phyloP scores from a whole-genome alignment of 2,113 vertebrate species.

The Ranitomeya imitator region DNA sequence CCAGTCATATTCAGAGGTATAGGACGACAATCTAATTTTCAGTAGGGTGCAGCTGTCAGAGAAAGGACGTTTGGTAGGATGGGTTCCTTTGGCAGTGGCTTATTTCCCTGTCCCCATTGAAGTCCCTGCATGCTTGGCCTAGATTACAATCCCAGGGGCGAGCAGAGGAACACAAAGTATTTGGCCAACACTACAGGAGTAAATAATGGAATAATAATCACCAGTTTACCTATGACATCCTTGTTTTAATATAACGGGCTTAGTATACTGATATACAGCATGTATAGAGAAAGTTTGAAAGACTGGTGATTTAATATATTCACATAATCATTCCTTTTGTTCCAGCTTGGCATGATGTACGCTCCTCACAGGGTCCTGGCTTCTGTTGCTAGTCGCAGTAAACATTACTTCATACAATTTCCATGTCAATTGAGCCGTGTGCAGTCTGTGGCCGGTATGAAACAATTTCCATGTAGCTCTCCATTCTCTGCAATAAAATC shows the following conservation, averaged over 20 bases:
- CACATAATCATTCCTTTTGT: background rate
- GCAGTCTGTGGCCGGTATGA: background rate
- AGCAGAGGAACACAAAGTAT: background rate
- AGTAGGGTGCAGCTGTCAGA: no score
- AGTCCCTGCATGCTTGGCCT: no score
- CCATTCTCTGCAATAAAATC: background rate
- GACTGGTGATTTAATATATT: background rate
- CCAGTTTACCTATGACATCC: background rate
- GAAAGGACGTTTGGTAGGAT: no score
- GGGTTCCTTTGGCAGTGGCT: no score
- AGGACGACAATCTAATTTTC: no score
- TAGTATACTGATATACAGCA: no score
- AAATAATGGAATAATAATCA: background rate
- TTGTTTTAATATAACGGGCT: background rate
- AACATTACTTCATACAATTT: background rate
- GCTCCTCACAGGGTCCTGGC: background rate
- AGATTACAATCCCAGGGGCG: no score
- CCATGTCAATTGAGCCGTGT: background rate
- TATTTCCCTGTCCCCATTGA: no score
- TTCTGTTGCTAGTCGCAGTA: background rate
- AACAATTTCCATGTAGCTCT: background rate
- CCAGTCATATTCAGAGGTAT: no score
- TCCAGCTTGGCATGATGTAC: background rate
- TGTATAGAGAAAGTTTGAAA: background rate
- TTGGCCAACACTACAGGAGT: background rate